Evolutionary conservation across 2,888 invertebrate genomes (phyloP).

Genomic region (Ectemnius continuus): DNA sequence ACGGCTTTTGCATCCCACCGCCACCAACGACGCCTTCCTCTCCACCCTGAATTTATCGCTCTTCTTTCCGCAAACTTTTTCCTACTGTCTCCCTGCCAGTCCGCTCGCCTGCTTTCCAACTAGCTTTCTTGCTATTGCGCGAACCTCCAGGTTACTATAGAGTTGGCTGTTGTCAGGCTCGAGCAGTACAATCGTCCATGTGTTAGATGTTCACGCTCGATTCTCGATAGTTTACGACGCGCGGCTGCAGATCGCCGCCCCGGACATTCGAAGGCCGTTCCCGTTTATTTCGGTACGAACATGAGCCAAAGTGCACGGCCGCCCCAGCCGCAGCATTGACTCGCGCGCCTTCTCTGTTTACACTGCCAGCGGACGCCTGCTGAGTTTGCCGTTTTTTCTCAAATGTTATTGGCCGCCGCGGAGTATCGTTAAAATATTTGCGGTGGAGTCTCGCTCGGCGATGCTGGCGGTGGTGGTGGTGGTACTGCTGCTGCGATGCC

Average conservation of each 20-base stretch:
- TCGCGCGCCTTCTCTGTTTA: background rate
- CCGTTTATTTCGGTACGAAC: too few species aligned
- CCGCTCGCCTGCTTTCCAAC: background rate
- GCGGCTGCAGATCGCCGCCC: background rate
- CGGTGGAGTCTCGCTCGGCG: background rate
- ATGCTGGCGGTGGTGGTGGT: too few species aligned
- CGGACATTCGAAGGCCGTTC: too few species aligned
- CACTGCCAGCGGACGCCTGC: background rate
- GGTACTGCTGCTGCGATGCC: background rate
- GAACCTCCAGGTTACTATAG: too few species aligned
- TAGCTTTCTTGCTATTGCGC: background rate
- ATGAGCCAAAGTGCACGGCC: constrained; percentile 8
- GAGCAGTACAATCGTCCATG: too few species aligned
- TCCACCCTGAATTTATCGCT: constrained; percentile 60
- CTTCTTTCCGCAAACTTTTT: constrained; percentile 43
- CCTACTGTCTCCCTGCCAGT: background rate
- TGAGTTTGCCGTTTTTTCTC: constrained; percentile 27
- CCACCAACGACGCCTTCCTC: constrained; percentile 7
- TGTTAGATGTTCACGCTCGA: too few species aligned
- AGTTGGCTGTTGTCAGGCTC: too few species aligned
- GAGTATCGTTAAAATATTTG: constrained; percentile 7
- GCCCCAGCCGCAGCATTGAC: background rate
- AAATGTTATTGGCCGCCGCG: background rate
- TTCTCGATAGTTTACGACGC: constrained; percentile 1
- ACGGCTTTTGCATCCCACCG: constrained; percentile 66